These are phyloP conservation scores for Dipodomys merriami DNA, from an alignment of 2,113 vertebrate genomes.

Conservation along the genomic window DNA sequence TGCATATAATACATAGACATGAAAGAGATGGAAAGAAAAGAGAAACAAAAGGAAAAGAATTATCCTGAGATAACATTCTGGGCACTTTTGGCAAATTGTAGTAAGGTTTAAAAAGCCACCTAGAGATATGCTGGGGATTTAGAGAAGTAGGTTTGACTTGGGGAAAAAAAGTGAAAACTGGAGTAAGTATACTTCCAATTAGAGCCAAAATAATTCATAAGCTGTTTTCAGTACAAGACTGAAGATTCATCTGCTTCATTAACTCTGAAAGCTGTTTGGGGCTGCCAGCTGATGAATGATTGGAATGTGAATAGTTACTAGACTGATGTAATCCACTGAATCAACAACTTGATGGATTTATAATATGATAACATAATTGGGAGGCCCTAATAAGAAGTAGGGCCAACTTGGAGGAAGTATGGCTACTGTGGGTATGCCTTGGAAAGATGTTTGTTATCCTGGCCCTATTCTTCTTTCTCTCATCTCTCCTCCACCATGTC, in stretches of 20 bases:
- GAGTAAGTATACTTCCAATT: background rate
- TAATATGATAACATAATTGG: too few species aligned
- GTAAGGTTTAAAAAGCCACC: conserved; percentile 28
- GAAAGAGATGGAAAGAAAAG: conserved; percentile 9
- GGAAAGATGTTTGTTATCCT: too few species aligned
- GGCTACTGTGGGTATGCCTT: too few species aligned
- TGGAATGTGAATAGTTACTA: too few species aligned
- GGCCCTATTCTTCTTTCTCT: too few species aligned
- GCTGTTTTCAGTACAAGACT: conserved; percentile 22
- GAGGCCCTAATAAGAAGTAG: too few species aligned
- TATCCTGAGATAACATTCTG: conserved; percentile 15
- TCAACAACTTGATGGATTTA: too few species aligned
- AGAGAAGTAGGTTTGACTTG: background rate
- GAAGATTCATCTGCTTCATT: background rate
- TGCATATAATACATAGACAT: background rate
- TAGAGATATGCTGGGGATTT: background rate
- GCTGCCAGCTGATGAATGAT: too few species aligned
- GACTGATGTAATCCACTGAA: too few species aligned
- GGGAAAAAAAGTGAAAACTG: background rate
- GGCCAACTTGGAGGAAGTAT: too few species aligned
- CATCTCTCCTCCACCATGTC: too few species aligned
- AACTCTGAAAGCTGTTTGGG: too few species aligned
- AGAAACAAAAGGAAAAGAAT: conserved; percentile 16
- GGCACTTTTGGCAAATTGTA: background rate
- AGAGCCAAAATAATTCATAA: background rate